phyloP scores from a whole-genome alignment of 2,113 vertebrate genomes.

The Typhlomys cinereus region DNA sequence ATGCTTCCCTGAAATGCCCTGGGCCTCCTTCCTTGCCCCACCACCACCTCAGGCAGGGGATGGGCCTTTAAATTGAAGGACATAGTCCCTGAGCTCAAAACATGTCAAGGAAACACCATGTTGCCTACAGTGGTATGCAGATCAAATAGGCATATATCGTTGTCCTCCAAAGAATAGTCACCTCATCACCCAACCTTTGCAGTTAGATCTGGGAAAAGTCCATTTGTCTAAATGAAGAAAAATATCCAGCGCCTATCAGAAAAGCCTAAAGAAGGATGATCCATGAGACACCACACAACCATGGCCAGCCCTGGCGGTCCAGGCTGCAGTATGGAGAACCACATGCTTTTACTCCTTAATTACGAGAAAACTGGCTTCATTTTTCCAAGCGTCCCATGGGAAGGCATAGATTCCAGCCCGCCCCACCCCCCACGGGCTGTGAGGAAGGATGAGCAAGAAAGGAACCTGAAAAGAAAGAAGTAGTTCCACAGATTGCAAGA shows the following conservation, averaged over 20 bases:
- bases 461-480: neutral
- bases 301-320: accelerated
- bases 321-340: neutral
- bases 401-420: neutral
- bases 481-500: neutral
- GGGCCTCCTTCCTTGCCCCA: no score
- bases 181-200: neutral
- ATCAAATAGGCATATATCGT: neutral
- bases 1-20: neutral
- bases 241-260: neutral
- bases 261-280: neutral
- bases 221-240: neutral
- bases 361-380: neutral
- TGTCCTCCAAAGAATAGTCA: neutral
- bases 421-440: no score
- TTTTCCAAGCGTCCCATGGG: neutral
- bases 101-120: accelerated
- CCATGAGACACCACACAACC: neutral
- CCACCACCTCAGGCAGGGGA: no score
- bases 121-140: neutral
- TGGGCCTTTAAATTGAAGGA: no score
- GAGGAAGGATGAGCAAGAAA: neutral
- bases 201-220: neutral
- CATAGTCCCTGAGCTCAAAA: no score
- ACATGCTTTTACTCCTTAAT: accelerated